Base-by-base conservation (phyloP, 1,140 invertebrate species). In the Brachionus rubens region DNA sequence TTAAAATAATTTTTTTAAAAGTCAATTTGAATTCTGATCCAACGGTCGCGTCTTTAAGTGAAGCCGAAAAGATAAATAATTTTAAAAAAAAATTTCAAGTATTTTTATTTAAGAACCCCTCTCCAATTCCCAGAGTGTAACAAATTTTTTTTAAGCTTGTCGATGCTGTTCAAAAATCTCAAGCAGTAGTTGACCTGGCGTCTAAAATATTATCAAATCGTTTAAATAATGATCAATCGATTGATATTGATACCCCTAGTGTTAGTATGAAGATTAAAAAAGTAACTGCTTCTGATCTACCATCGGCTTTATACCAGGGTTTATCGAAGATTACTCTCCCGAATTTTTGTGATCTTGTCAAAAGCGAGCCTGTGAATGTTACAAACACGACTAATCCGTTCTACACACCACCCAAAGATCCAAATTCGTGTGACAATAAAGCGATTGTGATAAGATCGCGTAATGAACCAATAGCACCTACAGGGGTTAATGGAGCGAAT, bases 401-500 rank as follows among this genome's bases (percentile, higher is more conserved):
- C 5, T 65, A 65, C 43, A 65, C 33, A 26, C 59, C 59, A 4
- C 59, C 59, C 19, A 26, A 21, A 65, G 40, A 65, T 43, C 59
- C 36, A 0, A 65, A 65, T 43, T 41, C 59, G 12, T 65, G 59
- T 65, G 19, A 65, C 21, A 43, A 36, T 36, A 65, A 65, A 65
- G n/a, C 59, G 0, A 28, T 65, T 30, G 36, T 65, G 10, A 3
- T 65, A 21, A 19, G 59, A 28, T 50, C 68, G 21, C 16, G 36
- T 0, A 40, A 36, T 24, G 46, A 48, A 19, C 68, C 68, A 3
- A 50, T 50, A 24, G 46, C 68, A 33, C 68, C 68, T 3, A 50
- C 46, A 14, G 68, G 68, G 2, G 12, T 33, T 26, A 72, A 72
- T 50, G 68, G 68, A 40, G 43, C 30, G 5, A 72, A 72, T 54